Evolutionary conservation across 2,888 invertebrate species (phyloP).

Genomic region (Torymus texanus): DNA sequence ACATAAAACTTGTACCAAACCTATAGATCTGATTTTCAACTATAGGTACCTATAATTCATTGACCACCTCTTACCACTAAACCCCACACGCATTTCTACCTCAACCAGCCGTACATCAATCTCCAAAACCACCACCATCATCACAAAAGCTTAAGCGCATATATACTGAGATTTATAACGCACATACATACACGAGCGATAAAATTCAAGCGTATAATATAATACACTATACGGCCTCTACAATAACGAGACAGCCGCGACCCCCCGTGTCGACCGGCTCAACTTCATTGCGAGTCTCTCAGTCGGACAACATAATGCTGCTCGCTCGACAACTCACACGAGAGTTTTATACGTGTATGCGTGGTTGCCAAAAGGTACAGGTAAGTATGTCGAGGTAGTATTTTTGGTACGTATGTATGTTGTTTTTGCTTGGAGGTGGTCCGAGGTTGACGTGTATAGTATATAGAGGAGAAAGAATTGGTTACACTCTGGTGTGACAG

Average conservation of each 20-base stretch:
- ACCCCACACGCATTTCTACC: not conserved
- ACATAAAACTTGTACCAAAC: no score
- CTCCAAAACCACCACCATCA: not conserved
- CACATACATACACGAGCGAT: not conserved
- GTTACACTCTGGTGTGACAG: no score
- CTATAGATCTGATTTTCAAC: no score
- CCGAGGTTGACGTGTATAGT: no score
- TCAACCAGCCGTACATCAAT: not conserved
- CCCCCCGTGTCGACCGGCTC: conserved; percentile 41
- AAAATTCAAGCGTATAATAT: not conserved
- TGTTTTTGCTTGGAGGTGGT: no score
- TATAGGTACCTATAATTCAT: no score
- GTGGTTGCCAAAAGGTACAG: not conserved
- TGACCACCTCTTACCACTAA: not conserved
- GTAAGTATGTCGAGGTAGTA: not conserved
- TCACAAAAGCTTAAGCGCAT: not conserved
- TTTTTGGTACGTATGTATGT: no score
- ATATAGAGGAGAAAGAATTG: no score
- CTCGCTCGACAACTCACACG: not conserved
- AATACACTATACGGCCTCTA: not conserved
- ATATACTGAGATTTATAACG: not conserved
- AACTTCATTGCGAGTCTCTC: conserved; percentile 34
- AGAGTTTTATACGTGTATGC: not conserved
- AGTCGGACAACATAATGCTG: conserved; percentile 14
- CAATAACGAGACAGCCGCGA: conserved; percentile 47